These are phyloP conservation scores for Gnathonemus longibarbis DNA, from an alignment of 2,113 vertebrate species.

Conservation along the genomic window DNA sequence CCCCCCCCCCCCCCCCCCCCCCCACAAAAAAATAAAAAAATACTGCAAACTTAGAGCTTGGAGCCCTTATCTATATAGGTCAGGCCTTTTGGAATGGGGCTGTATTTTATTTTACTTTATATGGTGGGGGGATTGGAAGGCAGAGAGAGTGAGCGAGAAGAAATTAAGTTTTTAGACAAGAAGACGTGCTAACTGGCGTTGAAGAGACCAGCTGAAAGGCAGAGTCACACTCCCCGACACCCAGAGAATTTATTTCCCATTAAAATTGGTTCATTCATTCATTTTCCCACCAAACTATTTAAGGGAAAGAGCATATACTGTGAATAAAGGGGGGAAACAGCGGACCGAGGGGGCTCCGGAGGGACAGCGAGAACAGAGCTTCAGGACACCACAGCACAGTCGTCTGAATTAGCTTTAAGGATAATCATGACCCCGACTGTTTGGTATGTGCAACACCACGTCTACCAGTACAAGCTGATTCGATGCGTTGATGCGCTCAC, in stretches of 20 bases:
- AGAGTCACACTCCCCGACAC: conserved; percentile 34
- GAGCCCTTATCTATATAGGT: conserved; percentile 55
- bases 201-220: conserved; percentile 49
- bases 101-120: conserved; percentile 33
- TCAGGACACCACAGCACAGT: conserved; percentile 31
- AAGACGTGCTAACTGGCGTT: conserved; percentile 47
- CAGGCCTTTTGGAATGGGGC: conserved; percentile 37
- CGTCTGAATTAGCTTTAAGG: conserved; percentile 40
- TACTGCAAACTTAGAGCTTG: conserved; percentile 28
- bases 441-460: background rate
- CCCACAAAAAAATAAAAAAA: background rate
- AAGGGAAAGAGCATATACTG: conserved; percentile 39
- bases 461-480: background rate
- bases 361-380: conserved; percentile 32
- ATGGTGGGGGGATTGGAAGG: conserved; percentile 28
- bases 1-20: background rate
- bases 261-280: conserved; percentile 45
- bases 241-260: conserved; percentile 19
- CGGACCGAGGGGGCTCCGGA: background rate
- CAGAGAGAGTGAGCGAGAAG: conserved; percentile 38
- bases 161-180: conserved; percentile 51
- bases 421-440: background rate
- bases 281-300: conserved; percentile 22
- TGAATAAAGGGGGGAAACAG: conserved; percentile 12
- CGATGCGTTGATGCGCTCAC: background rate